Evolutionary conservation across 1,140 invertebrate species (phyloP).

Genomic region (Drosophila hydei): DNA sequence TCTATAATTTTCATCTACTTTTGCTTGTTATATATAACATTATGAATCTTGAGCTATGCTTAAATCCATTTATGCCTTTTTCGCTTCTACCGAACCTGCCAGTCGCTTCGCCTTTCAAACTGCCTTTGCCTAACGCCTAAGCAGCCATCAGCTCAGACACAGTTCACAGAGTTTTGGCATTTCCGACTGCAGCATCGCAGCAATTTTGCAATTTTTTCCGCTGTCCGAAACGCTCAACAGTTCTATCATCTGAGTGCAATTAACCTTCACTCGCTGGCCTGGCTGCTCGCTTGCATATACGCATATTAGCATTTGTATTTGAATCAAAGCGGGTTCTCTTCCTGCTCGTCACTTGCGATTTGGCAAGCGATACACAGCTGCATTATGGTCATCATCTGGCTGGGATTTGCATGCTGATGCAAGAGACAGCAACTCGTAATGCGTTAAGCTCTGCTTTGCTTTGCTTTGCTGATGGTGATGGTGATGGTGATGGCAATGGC

Average conservation of each 20-base stretch:
- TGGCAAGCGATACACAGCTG: constrained; percentile 39
- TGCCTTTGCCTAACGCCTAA: background rate
- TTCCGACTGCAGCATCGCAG: constrained; percentile 21
- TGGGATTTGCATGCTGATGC: constrained; percentile 41
- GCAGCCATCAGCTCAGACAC: background rate
- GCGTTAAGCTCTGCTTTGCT: constrained; percentile 32
- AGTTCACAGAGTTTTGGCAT: constrained; percentile 21
- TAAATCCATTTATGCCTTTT: background rate
- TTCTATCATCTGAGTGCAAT: constrained; percentile 40
- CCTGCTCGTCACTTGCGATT: constrained; percentile 41
- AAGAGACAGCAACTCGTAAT: constrained; percentile 41
- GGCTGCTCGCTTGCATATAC: background rate
- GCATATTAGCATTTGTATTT: constrained; percentile 21
- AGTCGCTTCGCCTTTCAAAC: background rate
- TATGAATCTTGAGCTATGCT: background rate
- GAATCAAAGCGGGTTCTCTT: constrained; percentile 25
- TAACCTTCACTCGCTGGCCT: constrained; percentile 21
- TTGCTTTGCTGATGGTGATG: background rate
- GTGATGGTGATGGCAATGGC: background rate
- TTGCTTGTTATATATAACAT: background rate
- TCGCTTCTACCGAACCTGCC: background rate
- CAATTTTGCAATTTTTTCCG: constrained; percentile 41
- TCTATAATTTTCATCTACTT: too few relatives aligned
- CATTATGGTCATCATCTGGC: constrained; percentile 46
- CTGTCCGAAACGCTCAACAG: constrained; percentile 38